Base-by-base conservation (phyloP, 2,888 invertebrate species). In the Phlogophora meticulosa region DNA sequence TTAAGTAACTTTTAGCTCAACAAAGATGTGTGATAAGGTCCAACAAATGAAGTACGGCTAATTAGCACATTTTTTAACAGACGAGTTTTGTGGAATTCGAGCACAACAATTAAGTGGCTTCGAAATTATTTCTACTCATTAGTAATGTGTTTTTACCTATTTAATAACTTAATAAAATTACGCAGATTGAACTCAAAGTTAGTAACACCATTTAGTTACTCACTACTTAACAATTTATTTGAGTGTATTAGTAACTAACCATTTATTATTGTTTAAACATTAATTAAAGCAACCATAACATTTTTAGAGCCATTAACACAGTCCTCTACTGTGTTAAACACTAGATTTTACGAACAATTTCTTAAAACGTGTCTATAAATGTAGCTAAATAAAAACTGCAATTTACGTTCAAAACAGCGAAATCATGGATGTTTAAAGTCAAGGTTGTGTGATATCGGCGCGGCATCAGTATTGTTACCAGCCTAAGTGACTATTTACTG, bases 91-190 rank as follows among this genome's bases (percentile, higher is more conserved):
- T 70, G 78, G 83, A 83, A 88, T 87, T 85, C 78, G 65, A 73
- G 73, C 80, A 66, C 58, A 81, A 82, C 76, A 86, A 86, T 86
- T 87, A 85, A 85, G 83, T 84, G 84, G 77, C 76, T 78, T 86
- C 80, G 72, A 85, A 87, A 86, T 86, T 82, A 79, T 85, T 86
- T 82, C 66, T 68, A 69, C 74, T 85, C 78, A 81, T 87, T 86
- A 87, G 82, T 72, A 75, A 77, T 66, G 53, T 66, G 72, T 77
- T 72, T 66, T 79, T 77, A 66, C 61, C 53, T 64, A 65, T 70
- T 76, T 68, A 66, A 72, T 65, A 66, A 65, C 56, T 81, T 76
- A 49, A 38, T 42, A 42, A 58, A 59, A 66, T 61, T 42, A 66
- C 49, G 34, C 40, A 63, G 34, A 17, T n/a, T 36, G 40, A 5